These are phyloP conservation scores for Okapia johnstoni DNA, from an alignment of 2,113 vertebrate species.

Conservation along the genomic window DNA sequence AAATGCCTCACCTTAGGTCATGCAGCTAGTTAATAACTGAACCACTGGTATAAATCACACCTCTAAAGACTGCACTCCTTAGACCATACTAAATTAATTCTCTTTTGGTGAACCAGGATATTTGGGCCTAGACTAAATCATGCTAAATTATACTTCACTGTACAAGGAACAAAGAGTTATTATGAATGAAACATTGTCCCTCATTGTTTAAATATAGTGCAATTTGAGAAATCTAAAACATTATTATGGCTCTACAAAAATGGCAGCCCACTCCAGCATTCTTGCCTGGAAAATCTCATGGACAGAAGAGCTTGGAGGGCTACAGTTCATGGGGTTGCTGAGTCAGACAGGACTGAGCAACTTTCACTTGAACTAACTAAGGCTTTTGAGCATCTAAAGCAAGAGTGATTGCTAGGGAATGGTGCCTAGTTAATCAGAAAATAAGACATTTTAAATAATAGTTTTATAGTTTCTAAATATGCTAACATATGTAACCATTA, in stretches of 20 bases:
- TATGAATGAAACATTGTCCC: slow-evolving; percentile 38
- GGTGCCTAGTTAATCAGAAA: neutral
- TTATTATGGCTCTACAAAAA: slow-evolving; percentile 11
- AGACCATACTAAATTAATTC: neutral
- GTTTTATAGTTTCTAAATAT: neutral
- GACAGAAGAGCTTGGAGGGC: neutral
- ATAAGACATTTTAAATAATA: neutral
- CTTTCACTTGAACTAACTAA: neutral
- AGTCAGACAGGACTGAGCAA: neutral
- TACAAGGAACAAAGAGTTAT: neutral
- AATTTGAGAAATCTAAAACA: slow-evolving; percentile 38
- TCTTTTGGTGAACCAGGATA: neutral
- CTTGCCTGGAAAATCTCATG: neutral
- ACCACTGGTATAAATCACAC: neutral
- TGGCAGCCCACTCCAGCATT: neutral
- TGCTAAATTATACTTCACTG: neutral
- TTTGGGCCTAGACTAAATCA: neutral
- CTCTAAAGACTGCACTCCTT: neutral
- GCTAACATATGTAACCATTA: neutral
- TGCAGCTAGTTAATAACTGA: neutral
- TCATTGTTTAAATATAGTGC: slow-evolving; percentile 7
- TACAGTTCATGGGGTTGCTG: neutral
- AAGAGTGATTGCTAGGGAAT: neutral
- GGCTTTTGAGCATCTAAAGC: neutral
- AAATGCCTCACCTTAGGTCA: neutral